These are phyloP conservation scores for Lucinisca nassula DNA, from an alignment of 2,888 invertebrate genomes.

Conservation along the genomic window DNA sequence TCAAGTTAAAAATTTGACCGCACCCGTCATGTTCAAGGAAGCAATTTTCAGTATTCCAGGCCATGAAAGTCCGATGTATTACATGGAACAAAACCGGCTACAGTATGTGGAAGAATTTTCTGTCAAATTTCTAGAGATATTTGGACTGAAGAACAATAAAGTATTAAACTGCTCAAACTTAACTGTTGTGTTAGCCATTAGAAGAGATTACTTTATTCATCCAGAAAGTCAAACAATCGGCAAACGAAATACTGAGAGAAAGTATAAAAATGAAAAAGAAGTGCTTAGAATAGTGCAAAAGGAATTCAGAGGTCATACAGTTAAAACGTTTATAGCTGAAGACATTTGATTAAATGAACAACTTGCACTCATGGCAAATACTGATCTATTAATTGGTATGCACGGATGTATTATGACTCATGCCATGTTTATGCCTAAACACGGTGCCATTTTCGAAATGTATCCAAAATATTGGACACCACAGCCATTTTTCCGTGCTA, in stretches of 20 bases:
- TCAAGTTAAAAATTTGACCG: conserved; percentile 19
- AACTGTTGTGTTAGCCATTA: conserved; percentile 34
- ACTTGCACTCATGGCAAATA: not conserved
- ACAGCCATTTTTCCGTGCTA: conserved; percentile 48
- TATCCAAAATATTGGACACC: conserved; percentile 37
- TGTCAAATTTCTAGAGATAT: conserved; percentile 28
- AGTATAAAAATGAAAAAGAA: conserved; percentile 62
- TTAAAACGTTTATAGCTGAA: conserved; percentile 49
- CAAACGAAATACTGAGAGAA: conserved; percentile 55
- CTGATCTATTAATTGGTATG: conserved; percentile 18
- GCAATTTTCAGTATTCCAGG: conserved; percentile 60
- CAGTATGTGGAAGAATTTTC: conserved; percentile 58
- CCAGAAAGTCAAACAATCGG: conserved; percentile 22
- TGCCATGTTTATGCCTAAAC: conserved; percentile 4
- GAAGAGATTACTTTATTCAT: conserved; percentile 56
- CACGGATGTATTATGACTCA: conserved; percentile 14
- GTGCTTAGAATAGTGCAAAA: conserved; percentile 27
- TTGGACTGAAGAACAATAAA: conserved; percentile 35
- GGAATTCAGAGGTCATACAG: conserved; percentile 41
- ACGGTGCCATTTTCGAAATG: conserved; percentile 1
- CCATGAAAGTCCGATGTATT: conserved; percentile 61
- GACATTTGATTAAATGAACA: conserved; percentile 30
- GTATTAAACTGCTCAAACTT: conserved; percentile 40
- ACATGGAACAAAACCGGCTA: conserved; percentile 31
- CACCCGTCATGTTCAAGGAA: conserved; percentile 32